These are phyloP conservation scores for Amblyopsis hoosieri DNA, from an alignment of 2,797 vertebrate species.

Conservation along the genomic window DNA sequence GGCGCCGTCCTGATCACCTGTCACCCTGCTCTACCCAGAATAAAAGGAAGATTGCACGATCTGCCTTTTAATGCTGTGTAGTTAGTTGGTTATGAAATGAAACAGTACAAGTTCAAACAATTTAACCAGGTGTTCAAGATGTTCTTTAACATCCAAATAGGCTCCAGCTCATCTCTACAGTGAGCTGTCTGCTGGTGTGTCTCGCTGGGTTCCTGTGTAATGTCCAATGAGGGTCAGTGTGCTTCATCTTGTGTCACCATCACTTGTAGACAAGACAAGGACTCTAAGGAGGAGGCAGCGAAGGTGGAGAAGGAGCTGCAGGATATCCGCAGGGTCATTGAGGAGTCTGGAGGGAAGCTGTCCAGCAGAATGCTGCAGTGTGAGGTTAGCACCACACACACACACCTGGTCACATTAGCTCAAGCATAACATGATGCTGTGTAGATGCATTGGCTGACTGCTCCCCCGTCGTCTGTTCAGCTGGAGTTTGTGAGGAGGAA, in stretches of 20 bases:
- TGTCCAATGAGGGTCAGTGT: conserved; percentile 27
- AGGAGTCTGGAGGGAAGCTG: conserved; percentile 91
- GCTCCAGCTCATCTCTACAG: no score
- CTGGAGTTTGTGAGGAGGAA: conserved; percentile 91
- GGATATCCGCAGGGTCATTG: conserved; percentile 90
- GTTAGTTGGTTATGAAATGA: no score
- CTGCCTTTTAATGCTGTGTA: no score
- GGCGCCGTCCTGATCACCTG: no score
- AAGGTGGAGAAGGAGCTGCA: conserved; percentile 89
- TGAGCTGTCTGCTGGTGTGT: no score
- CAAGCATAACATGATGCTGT: neutral
- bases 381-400: conserved; percentile 77
- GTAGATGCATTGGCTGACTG: neutral
- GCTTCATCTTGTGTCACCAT: conserved; percentile 36
- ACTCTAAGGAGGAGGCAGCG: conserved; percentile 85
- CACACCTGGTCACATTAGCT: neutral
- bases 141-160: no score
- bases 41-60: no score
- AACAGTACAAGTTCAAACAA: no score
- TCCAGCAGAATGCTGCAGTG: conserved; percentile 85
- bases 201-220: conserved; percentile 1
- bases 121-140: no score
- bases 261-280: conserved; percentile 86
- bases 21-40: no score
- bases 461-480: conserved; percentile 62